Base-by-base conservation (phyloP, 2,113 vertebrate genomes). In the Alligator mississippiensis region DNA sequence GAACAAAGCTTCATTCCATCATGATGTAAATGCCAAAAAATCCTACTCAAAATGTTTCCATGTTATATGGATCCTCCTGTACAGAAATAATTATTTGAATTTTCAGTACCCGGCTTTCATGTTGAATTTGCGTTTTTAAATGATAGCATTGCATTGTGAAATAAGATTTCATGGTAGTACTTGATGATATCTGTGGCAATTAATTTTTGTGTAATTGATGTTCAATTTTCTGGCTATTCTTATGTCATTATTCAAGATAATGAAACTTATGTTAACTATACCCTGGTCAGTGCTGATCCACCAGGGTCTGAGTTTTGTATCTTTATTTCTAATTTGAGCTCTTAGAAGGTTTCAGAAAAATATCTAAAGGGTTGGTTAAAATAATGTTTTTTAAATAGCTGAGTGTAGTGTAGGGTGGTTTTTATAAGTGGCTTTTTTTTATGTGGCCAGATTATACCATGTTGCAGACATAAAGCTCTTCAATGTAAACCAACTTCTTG, bases 161-260 rank as follows among this genome's bases (percentile, higher is more conserved):
- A 80, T 28, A 88, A 79, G 27, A 79, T 19, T 95, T 82, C 30
- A 87, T 91, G 76, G 83, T 94, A 85, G 74, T 47, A 92, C 55
- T 85, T 91, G 76, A 90, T 92, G 64, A 11, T 83, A 92, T 66
- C 57, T 84, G 22, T 79, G 18, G 22, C 87, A 90, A 94, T 92
- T 87, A 83, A 82, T 72, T 94, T 95, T 94, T 82, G 91, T 88
- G 68, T 79, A 90, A 91, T 93, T 91, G 47, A 88, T 87, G 30
- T 28, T 78, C 95, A 77, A 94, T 89, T 89, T 95, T n/a, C 64
- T 94, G 93, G 61, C 68, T 75, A 4, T 93, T 95, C n/a, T 92
- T 28, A 38, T 89, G 38, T 79, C 80, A 84, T 94, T 93, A 85
- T 24, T 84, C 78, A 94, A 85, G 24, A 76, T 78, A 87, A 90